Base-by-base conservation (phyloP, 2,888 invertebrate species). In the Leptura quadrifasciata region DNA sequence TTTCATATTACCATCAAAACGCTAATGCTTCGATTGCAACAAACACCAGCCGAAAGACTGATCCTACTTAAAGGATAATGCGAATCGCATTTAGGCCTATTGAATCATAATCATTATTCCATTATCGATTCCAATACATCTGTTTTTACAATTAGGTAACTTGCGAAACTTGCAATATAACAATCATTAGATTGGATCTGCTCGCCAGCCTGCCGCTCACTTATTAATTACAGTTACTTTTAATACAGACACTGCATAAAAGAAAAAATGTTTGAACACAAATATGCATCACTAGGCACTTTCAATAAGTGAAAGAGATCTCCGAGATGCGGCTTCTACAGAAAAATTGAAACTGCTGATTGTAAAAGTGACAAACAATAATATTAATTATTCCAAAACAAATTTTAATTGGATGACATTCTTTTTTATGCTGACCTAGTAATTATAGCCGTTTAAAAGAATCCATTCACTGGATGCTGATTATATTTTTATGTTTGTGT, bases 381-480 rank as follows among this genome's bases (percentile, higher is more conserved):
- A 54, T 54, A 57, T 55, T 68, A 55, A 68, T 68, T 54, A 55
- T 68, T 68, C 47, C 31, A 54, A 54, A 24, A 57, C 20, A n/a
- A 54, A 57, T n/a, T 68, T 54, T 68, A 68, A 68, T 68, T 68
- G 68, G 68, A 68, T 54, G 68, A 18, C 31, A 57, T 68, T 27
- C 64, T 67, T 68, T 68, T 57, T 68, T 60, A 31, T 68, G 68
- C 52, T 68, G 68, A 68, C 68, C 68, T 55, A 68, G 68, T 68
- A 57, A 55, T 18, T 57, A 52, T 31, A 57, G 31, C 0, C 55
- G 18, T 35, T 55, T 24, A 68, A 68, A 67, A 55, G 55, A 68
- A 17, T 18, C 68, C 68, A 68, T 68, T 68, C 68, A 57, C 68
- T 39, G 21, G 39, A 20, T 39, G 63, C 18, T n/a, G 47, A 18